phyloP scores from a whole-genome alignment of 2,797 vertebrate genomes.

The Sebastolobus altivelis region DNA sequence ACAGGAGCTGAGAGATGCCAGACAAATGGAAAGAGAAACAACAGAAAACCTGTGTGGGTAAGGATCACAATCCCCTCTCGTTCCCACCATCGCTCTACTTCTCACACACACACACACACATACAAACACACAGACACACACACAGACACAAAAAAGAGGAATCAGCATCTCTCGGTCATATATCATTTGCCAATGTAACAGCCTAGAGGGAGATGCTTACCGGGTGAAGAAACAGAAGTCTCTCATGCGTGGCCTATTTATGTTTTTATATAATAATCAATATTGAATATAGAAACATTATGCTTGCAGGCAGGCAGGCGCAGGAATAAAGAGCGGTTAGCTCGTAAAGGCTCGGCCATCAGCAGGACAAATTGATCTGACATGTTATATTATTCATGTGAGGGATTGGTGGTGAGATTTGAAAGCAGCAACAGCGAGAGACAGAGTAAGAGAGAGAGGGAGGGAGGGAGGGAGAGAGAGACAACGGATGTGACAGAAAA shows the following conservation, averaged over 20 bases:
- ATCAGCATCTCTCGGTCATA: conserved; percentile 59
- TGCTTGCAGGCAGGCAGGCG: conserved; percentile 63
- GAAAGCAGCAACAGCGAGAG: conserved; percentile 27
- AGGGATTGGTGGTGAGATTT: conserved; percentile 41
- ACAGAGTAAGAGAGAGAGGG: background rate
- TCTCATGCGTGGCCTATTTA: conserved; percentile 62
- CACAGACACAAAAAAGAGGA: conserved; percentile 23
- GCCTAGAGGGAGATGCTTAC: conserved; percentile 54
- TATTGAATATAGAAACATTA: conserved; percentile 70
- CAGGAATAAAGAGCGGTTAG: conserved; percentile 62
- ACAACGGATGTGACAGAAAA: conserved; percentile 32
- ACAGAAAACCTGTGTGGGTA: conserved; percentile 68
- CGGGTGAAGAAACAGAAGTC: conserved; percentile 58
- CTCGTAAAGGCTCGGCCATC: conserved; percentile 61
- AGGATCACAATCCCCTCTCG: conserved; percentile 27
- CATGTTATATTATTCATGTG: conserved; percentile 66
- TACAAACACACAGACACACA: conserved; percentile 21
- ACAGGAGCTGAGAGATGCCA: conserved; percentile 72
- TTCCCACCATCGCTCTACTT: conserved; percentile 7
- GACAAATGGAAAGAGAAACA: conserved; percentile 80
- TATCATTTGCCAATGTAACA: conserved; percentile 55
- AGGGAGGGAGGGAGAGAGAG: background rate
- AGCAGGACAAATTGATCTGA: conserved; percentile 75
- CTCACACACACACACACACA: conserved; percentile 16
- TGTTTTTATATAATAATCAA: conserved; percentile 76